Conservation (phyloP, 2,113 vertebrate genomes). For the Larimichthys crocea region DNA sequence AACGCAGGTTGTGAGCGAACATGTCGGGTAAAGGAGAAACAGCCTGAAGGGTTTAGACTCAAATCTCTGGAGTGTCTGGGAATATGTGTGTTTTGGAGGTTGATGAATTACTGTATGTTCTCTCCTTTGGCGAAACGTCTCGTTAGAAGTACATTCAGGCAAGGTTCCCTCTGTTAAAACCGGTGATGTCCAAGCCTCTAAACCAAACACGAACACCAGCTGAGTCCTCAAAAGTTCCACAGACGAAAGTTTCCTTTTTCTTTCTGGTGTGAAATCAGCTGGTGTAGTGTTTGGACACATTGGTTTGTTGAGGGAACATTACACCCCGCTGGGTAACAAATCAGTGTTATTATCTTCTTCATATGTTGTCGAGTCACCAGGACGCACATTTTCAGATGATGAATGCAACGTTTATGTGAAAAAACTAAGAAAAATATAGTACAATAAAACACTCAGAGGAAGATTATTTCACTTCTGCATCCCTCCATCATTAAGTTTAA, state of each 20-base stretch:
- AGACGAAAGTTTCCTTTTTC: not conserved
- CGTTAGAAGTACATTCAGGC: conserved; percentile 7
- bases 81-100: conserved; percentile 27
- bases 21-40: conserved; percentile 42
- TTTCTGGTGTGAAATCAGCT: conserved; percentile 26
- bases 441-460: not conserved
- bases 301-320: conserved; percentile 27
- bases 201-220: not conserved
- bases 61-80: conserved; percentile 59
- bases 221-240: not conserved
- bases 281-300: conserved; percentile 22
- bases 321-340: conserved; percentile 10
- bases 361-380: not conserved
- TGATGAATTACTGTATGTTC: conserved; percentile 38
- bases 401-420: not conserved
- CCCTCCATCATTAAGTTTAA: not conserved
- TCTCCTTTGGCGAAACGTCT: not conserved
- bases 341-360: not conserved
- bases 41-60: conserved; percentile 53
- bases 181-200: not conserved
- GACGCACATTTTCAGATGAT: not conserved
- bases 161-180: not conserved
- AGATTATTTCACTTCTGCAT: not conserved
- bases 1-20: conserved; percentile 49
- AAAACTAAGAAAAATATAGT: not conserved